Evolutionary conservation across 2,888 invertebrate species (phyloP), one percentile per base, ranked within the genome.

Genomic region (Hirudinaria manillensis): DNA sequence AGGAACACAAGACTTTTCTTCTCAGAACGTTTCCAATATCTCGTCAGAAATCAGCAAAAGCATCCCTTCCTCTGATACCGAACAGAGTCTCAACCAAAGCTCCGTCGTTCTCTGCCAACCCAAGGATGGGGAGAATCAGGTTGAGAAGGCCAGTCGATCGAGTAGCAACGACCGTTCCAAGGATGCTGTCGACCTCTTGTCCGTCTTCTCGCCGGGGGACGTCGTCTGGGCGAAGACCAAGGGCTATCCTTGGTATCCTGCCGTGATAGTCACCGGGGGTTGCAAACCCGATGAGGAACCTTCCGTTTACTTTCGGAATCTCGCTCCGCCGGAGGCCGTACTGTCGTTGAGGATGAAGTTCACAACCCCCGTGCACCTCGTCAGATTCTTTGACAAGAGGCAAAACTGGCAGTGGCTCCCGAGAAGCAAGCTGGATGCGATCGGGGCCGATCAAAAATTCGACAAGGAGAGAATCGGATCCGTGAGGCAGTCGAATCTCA

Each of bases 171-270:
- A 13, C 36, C 34, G 68, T 32, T 70, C 71, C n/a, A 29, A 51
- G 24, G 56, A 55, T 56, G 32, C 19, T 4, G 51, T 29, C 3
- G 72, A 72, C 32, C 29, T 55, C 19, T 4, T 27, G 4, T 2
- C 38, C n/a, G 4, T 51, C 13, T 27, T 72, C 24, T 27, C 27
- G n/a, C 27, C 55, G 24, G 53, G 67, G 10, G 93, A 94, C 84
- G 88, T 96, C 68, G 96, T 97, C 2, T 97, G 96, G 97, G 96
- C 96, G 27, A 96, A 97, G 84, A 95, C 95, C 87, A 90, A 92
- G 80, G 93, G 95, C 32, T 95, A 95, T 87, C 95, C 95, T 0
- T 97, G 96, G 95, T 96, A 96, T 87, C 97, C 96, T 68, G 96
- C 96, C 4, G 87, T 97, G 79, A 27, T 68, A 13, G 21, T 34